Conservation (phyloP, 1,140 invertebrate species). For the Leptopilina clavipes region DNA sequence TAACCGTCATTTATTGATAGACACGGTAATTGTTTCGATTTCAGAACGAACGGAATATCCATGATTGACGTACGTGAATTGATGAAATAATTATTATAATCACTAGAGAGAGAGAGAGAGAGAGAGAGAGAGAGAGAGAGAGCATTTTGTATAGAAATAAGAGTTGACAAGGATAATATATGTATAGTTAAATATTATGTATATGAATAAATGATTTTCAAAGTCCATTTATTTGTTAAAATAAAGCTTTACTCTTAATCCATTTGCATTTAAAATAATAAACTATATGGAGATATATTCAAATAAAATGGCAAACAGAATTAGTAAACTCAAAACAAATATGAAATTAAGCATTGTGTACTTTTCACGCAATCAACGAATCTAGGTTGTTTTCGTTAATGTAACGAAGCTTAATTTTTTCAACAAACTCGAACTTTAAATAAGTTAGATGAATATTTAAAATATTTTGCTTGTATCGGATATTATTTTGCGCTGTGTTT, state of each 20-base stretch:
- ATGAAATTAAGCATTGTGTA: not conserved
- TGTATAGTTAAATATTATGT: not conserved
- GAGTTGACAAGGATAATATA: too few relatives aligned
- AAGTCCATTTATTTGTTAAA: not conserved
- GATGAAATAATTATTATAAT: slow-evolving; percentile 1
- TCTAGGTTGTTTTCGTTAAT: not conserved
- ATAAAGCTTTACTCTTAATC: not conserved
- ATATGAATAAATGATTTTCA: not conserved
- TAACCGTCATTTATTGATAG: not conserved
- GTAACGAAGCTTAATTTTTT: not conserved
- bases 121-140: too few relatives aligned
- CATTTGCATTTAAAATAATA: not conserved
- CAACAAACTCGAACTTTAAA: too few relatives aligned
- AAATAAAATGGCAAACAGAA: not conserved
- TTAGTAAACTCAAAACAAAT: not conserved
- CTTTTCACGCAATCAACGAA: slow-evolving; percentile 7
- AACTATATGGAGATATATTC: not conserved
- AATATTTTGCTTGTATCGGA: too few relatives aligned
- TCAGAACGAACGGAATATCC: not conserved
- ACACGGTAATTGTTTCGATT: slow-evolving; percentile 4
- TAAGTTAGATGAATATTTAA: too few relatives aligned
- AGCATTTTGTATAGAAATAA: not conserved
- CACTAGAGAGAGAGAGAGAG: not conserved
- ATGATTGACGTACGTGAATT: not conserved
- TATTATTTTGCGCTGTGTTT: too few relatives aligned